Evolutionary conservation across 1,140 invertebrate genomes (phyloP).

Genomic region (Rhopalosiphum padi): DNA sequence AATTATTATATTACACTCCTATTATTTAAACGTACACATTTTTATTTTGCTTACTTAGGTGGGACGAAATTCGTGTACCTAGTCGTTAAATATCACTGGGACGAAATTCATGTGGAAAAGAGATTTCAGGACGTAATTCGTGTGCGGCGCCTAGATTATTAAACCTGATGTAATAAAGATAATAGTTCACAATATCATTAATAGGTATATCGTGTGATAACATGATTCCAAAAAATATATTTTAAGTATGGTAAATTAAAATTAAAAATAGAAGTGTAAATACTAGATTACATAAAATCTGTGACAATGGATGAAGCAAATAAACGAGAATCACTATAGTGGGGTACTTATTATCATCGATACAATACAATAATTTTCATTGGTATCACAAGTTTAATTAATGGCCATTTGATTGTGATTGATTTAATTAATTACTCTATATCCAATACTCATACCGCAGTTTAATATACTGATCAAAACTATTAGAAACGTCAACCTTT

Average conservation of each 20-base stretch:
- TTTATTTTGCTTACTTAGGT: too few species aligned
- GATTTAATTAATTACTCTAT: not conserved
- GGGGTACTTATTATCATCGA: not conserved
- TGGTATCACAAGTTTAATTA: not conserved
- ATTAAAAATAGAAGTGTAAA: too few species aligned
- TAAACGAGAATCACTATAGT: not conserved
- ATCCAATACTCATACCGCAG: not conserved
- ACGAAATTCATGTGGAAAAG: too few species aligned
- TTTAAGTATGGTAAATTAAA: not conserved
- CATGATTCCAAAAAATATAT: not conserved
- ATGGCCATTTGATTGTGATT: not conserved
- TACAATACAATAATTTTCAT: not conserved
- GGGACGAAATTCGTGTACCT: too few species aligned
- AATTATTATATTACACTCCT: too few species aligned
- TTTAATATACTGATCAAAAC: not conserved
- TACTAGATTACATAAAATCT: not conserved
- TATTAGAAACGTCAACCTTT: not conserved
- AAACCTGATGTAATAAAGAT: not conserved
- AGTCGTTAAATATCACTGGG: too few species aligned
- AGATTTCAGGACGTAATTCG: too few species aligned
- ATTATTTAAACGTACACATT: too few species aligned
- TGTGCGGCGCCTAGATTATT: not conserved
- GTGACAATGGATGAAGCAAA: not conserved
- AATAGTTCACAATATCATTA: too few species aligned
- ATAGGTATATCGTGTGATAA: too few species aligned